phyloP scores from a whole-genome alignment of 2,113 vertebrate genomes.

The Loxodonta africana region DNA sequence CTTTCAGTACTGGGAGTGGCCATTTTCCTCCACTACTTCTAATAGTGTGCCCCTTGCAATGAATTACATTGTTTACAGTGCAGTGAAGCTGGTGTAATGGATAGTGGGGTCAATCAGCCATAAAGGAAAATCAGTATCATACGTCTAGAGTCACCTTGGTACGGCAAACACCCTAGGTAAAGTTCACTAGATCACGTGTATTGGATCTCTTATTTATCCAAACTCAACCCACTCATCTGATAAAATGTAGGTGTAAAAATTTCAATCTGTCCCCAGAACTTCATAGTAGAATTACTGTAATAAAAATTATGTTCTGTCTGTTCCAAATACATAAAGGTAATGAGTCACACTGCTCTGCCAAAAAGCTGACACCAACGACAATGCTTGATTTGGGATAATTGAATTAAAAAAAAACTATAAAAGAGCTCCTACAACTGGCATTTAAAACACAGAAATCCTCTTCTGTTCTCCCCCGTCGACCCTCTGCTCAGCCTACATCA shows the following conservation, averaged over 20 bases:
- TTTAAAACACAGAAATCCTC: background rate
- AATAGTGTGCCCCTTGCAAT: background rate
- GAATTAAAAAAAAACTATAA: background rate
- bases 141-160: background rate
- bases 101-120: background rate
- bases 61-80: background rate
- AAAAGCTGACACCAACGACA: background rate
- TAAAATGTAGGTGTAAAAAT: conserved; percentile 3
- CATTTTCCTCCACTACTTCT: background rate
- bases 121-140: background rate
- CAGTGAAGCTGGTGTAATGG: background rate
- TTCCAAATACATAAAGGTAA: background rate
- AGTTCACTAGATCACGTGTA: background rate
- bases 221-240: background rate
- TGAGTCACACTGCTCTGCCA: background rate
- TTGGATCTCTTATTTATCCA: background rate
- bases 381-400: background rate
- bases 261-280: background rate
- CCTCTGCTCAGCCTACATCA: background rate
- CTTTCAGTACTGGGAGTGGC: background rate
- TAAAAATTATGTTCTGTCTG: conserved; percentile 28
- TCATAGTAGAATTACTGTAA: background rate
- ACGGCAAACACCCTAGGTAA: background rate
- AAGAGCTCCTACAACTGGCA: background rate
- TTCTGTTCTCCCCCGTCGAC: background rate